A percentile compares a stretch with the other conserved stretches of the same genome.
phyloP scores from a whole-genome alignment of 1,140 invertebrate species.

The Ceratina japonica region DNA sequence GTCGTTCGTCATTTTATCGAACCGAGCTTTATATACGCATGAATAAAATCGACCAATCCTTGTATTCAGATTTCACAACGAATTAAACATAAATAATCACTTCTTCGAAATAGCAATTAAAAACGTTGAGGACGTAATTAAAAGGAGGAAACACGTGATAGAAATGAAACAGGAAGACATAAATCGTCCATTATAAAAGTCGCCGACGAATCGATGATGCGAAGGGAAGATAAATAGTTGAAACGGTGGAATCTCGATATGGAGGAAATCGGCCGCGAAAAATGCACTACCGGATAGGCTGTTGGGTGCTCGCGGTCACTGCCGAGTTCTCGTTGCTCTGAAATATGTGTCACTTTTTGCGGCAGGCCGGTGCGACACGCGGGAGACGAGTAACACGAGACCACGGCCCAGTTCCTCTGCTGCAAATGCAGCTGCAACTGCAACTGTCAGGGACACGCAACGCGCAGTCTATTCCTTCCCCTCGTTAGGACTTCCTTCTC shows the following conservation, averaged over 20 bases:
- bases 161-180: too few relatives aligned
- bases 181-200: not conserved
- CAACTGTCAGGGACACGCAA: slow-evolving; percentile 22
- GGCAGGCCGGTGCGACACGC: slow-evolving; percentile 32
- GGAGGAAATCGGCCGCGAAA: slow-evolving; percentile 13
- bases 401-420: slow-evolving; percentile 58
- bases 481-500: too few relatives aligned
- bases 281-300: slow-evolving; percentile 36
- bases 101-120: too few relatives aligned
- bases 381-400: slow-evolving; percentile 61
- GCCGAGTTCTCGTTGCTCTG: slow-evolving; percentile 43
- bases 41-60: too few relatives aligned
- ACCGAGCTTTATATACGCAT: too few relatives aligned
- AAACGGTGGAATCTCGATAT: too few relatives aligned
- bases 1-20: too few relatives aligned
- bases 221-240: too few relatives aligned
- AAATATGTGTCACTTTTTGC: slow-evolving; percentile 67
- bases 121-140: too few relatives aligned
- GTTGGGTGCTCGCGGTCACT: slow-evolving; percentile 39
- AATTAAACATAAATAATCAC: too few relatives aligned
- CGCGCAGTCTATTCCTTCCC: not conserved
- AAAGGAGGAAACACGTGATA: too few relatives aligned
- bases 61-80: too few relatives aligned
- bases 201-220: not conserved
- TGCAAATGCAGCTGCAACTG: not conserved